Base-by-base conservation (phyloP, 2,113 vertebrate genomes). In the Athene cunicularia region DNA sequence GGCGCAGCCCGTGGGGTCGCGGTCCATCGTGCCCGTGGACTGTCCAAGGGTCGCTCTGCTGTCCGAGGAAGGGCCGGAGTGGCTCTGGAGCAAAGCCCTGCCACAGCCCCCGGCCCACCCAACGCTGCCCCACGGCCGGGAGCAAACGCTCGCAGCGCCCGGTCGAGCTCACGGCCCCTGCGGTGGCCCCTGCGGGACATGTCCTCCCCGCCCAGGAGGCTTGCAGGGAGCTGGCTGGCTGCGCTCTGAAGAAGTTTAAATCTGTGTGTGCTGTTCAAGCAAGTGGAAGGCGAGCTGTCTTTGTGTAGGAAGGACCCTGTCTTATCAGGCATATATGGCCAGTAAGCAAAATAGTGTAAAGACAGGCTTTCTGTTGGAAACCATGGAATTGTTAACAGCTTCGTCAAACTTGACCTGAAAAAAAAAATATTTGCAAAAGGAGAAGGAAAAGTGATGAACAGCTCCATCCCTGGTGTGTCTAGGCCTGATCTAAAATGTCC, bases 1-100 rank as follows among this genome's bases (percentile, higher is more conserved):
- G 1, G 32, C 11, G 5, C 39, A 28, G 47, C 17, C n/a, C 12
- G 2, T 12, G 6, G 27, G 14, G n/a, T 11, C 13, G 1, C 16
- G 43, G 43, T 45, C 43, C 43, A 45, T 45, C 4, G 43, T 6
- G 18, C 6, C 18, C 43, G 16, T 45, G 43, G 43, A 8, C 43
- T 16, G 17, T 45, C 43, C n/a, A 39, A 7, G 33, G n/a, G 41
- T n/a, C 23, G 71, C 37, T 32, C 43, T 62, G 27, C n/a, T 37
- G 14, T 24, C 58, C 19, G 26, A 32, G 58, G 26, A 39, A 32
- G n/a, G 12, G 59, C 5, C 1, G 4, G 21, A 19, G 70, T 3
- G 15, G 15, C 11, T 37, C 74, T 14, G 10, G 27, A 77, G 58
- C 74, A 62, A 23, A 55, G 50, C 71, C 47, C 39, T 8, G 5